Evolutionary conservation across 2,113 vertebrate genomes (phyloP), one percentile per base, ranked within the genome.

Genomic region (Campylorhamphus procurvoides): DNA sequence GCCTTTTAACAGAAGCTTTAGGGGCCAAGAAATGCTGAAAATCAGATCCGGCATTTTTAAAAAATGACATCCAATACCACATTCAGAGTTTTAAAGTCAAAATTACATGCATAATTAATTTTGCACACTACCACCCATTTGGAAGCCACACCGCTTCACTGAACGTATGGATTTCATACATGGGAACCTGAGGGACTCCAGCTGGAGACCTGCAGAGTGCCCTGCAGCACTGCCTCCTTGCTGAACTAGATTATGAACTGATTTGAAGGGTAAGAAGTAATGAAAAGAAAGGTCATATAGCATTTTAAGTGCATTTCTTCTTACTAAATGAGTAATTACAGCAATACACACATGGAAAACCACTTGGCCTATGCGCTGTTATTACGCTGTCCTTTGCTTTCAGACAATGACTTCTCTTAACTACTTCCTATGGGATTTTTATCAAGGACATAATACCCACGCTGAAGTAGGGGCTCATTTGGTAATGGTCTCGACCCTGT

Each of bases 341-440:
- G 86, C 60, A 90, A 90, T 74, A 84, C 4, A 7, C 84, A 87
- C 44, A 81, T 37, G 77, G 94, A 91, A 94, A 97, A 91, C 74
- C 58, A 40, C 64, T 93, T 42, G 66, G 47, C 67, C 78, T 63
- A 52, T 8, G 8, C 1, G 0, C 39, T 37, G 67, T 35, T 80
- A 47, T 14, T 71, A 56, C 0, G 0, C 7, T 78, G 39, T 60
- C 76, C 68, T 91, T 84, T 86, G 80, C 79, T 78, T 84, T 81
- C 76, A 73, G 44, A 94, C 86, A 93, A 94, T 89, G 66, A 86
- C 76, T 87, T 56, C 62, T 84, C 77, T 74, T 81, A 92, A 95
- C 76, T 84, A 74, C 82, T 91, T 93, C 82, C 90, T 89, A 78
- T 2, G 0, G 60, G 79, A 78, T 92, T 46, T 94, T 90, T 92